Evolutionary conservation across 53 echinoderm and acorn worm genomes (phyloP), one percentile per base, ranked within the genome.

Genomic region (Hippasteria phrygiana): DNA sequence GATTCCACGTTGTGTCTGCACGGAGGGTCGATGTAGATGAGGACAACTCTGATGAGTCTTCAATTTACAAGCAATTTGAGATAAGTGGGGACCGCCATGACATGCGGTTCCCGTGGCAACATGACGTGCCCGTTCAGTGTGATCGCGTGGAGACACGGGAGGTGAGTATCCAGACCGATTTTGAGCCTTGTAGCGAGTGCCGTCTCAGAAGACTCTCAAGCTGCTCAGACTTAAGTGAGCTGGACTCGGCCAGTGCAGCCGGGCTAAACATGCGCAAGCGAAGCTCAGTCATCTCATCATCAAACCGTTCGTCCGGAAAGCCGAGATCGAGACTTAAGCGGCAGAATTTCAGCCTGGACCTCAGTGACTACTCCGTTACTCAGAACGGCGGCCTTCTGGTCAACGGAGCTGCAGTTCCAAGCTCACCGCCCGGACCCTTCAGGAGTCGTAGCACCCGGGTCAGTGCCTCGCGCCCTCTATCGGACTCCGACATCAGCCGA

Each of bases 21-120:
- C 27, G 10, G 24, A 35, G 48, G 71, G 35, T 71, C 10, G 35
- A n/a, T 45, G 70, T 70, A 3, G 90, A 87, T 2, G 64, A 73
- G 7, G 65, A 40, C 38, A 8, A 43, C 13, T 91, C 94, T 3
- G 91, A 94, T 43, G 89, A 27, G 59, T 85, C 86, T 16, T 92
- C 94, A 13, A 46, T 90, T 9, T 90, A 90, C 31, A 83, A 88
- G 40, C 75, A 83, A 48, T 71, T 90, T 55, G 94, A 94, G 24
- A 92, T 94, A 13, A 90, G 93, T 32, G 94, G 94, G 36, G 94
- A 92, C 45, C 90, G 87, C 12, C 73, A 80, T 72, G 71, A 56
- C 43, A 39, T 74, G 36, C 75, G 94, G 69, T 94, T 81, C 62
- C 94, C 94, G 71, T 94, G 94, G 94, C 92, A 92, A 75, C 94